Evolutionary conservation across 2,888 invertebrate species (phyloP).

Genomic region (Cataglyphis cursor): DNA sequence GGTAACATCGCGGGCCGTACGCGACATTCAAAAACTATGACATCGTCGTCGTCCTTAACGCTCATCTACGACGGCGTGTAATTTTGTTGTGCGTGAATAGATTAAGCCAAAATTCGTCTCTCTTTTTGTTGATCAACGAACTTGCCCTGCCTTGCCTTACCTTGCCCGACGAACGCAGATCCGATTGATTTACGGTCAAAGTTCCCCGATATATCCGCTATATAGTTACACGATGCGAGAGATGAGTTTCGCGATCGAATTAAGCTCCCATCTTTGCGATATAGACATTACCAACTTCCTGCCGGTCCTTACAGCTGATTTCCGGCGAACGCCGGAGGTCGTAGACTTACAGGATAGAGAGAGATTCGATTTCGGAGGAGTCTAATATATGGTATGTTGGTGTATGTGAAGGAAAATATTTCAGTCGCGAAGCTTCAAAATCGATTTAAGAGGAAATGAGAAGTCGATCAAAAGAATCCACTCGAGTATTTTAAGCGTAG

Average conservation of each 20-base stretch:
- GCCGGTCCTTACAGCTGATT: constrained; percentile 45
- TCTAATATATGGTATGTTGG: constrained; percentile 32
- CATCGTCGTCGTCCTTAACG: constrained; percentile 17
- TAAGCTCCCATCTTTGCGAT: constrained; percentile 45
- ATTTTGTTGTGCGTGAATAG: constrained; percentile 13
- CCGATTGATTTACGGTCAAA: constrained; percentile 66
- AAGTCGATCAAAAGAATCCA: constrained; percentile 12
- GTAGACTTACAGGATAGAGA: constrained; percentile 13
- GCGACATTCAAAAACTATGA: constrained; percentile 28
- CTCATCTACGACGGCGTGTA: constrained; percentile 13
- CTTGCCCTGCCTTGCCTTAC: background rate
- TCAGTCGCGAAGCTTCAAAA: constrained; percentile 21
- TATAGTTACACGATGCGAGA: constrained; percentile 39
- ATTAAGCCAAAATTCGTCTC: constrained; percentile 2
- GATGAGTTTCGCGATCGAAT: constrained; percentile 61
- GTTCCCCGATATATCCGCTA: constrained; percentile 40
- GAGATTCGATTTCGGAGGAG: constrained; percentile 27
- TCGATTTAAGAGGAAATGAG: constrained; percentile 24
- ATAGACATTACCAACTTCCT: constrained; percentile 52
- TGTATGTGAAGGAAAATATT: constrained; percentile 16
- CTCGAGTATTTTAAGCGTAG: background rate
- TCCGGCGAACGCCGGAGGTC: constrained; percentile 47
- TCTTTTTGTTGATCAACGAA: constrained; percentile 14
- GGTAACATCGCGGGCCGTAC: constrained; percentile 33
- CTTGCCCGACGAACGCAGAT: constrained; percentile 44